These are phyloP conservation scores for Calcarius lapponicus DNA, from an alignment of 2,797 vertebrate genomes.

Conservation along the genomic window DNA sequence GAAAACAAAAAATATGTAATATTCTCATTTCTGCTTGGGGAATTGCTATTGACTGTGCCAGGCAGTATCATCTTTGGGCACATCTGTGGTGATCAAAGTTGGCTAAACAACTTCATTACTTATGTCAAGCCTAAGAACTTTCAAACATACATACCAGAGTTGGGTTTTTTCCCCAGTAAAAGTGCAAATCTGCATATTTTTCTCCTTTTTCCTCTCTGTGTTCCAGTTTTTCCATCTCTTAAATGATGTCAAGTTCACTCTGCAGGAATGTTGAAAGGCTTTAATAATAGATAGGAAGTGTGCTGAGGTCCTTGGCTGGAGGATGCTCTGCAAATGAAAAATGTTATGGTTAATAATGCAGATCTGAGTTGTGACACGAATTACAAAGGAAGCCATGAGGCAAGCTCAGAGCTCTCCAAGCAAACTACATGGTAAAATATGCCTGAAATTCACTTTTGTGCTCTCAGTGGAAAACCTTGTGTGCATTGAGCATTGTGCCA, in stretches of 20 bases:
- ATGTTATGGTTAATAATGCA: constrained; percentile 1
- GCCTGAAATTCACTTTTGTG: not conserved
- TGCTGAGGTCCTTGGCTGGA: not conserved
- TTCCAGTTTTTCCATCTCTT: not conserved
- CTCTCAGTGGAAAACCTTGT: not conserved
- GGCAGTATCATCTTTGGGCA: not conserved
- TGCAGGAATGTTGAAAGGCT: not conserved
- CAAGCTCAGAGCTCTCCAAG: not conserved
- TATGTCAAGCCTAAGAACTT: not conserved
- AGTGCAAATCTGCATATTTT: not conserved
- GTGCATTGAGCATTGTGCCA: not conserved
- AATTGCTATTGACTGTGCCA: not conserved
- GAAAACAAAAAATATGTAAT: not conserved
- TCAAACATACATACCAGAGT: not conserved
- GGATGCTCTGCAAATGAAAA: not conserved
- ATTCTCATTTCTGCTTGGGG: not conserved
- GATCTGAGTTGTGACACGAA: not conserved
- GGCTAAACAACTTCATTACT: not conserved
- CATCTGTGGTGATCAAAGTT: not conserved
- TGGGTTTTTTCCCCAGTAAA: fast-evolving
- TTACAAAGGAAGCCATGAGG: not conserved
- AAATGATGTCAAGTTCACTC: not conserved
- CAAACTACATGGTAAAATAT: not conserved
- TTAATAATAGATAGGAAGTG: constrained; percentile 11
- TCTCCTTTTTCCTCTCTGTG: not conserved